Conservation (phyloP, 2,113 vertebrate genomes). For the Rhombomys opimus region DNA sequence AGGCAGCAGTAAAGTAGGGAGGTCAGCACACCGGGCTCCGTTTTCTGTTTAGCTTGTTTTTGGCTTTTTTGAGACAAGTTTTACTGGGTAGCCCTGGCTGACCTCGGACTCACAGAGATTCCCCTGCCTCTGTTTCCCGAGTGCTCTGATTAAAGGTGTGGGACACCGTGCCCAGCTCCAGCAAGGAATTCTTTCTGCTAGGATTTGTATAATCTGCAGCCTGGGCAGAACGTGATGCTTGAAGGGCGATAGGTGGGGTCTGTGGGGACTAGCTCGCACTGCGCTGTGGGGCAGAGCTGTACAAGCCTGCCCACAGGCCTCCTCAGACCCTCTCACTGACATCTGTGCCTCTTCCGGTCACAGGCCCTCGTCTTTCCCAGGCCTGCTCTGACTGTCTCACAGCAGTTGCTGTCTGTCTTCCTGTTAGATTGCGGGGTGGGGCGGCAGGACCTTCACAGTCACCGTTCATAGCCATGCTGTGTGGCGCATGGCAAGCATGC, state of each 20-base stretch:
- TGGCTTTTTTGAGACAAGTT: not conserved
- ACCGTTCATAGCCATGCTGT: too few relatives aligned
- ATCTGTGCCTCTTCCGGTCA: not conserved
- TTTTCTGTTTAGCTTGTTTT: not conserved
- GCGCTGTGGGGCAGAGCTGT: too few relatives aligned
- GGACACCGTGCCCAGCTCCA: not conserved
- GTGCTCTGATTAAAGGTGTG: not conserved
- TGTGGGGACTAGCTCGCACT: not conserved
- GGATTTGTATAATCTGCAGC: not conserved
- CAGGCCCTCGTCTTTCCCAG: too few relatives aligned
- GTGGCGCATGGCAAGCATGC: accelerated
- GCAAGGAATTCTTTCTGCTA: not conserved
- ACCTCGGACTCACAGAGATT: not conserved
- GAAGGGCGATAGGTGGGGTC: not conserved
- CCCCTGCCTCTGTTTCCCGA: not conserved
- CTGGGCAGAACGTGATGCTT: not conserved
- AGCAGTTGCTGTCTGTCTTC: not conserved
- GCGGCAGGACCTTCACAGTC: not conserved
- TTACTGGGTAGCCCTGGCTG: not conserved
- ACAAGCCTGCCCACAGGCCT: too few relatives aligned
- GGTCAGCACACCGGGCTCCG: not conserved
- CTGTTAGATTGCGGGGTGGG: not conserved
- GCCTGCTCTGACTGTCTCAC: accelerated
- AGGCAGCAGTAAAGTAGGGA: not conserved
- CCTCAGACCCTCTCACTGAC: not conserved